Conservation (phyloP, 2,113 vertebrate species). For the Bubo blakistoni region DNA sequence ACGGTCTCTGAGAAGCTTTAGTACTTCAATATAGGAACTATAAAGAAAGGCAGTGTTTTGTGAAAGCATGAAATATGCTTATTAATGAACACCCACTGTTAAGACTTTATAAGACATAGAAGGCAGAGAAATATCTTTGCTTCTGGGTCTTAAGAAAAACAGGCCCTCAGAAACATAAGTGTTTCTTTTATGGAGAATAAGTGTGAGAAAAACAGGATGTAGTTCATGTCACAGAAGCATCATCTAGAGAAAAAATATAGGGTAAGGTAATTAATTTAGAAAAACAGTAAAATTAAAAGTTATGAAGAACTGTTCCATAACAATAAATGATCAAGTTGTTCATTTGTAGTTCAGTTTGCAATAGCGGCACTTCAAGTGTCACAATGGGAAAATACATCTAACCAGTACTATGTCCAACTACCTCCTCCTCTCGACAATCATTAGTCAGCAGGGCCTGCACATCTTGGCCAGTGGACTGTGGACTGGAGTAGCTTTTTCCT, state of each 20-base stretch:
- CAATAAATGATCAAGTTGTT: neutral
- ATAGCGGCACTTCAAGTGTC: conserved; percentile 64
- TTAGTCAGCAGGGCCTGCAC: conserved; percentile 71
- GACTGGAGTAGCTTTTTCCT: conserved; percentile 78
- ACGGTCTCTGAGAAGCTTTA: neutral
- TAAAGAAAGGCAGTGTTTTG: neutral
- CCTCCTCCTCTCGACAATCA: conserved; percentile 82
- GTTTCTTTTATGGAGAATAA: neutral
- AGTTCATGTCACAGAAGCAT: neutral
- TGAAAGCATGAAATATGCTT: neutral
- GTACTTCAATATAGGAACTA: neutral
- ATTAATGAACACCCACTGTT: neutral
- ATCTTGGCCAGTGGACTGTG: conserved; percentile 65
- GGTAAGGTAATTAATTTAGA: neutral
- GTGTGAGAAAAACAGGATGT: neutral
- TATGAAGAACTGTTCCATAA: neutral
- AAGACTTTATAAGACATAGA: neutral
- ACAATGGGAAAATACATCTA: neutral
- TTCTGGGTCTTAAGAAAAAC: neutral
- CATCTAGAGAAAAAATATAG: neutral
- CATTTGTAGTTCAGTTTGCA: neutral
- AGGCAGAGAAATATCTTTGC: neutral
- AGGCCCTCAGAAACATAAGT: neutral
- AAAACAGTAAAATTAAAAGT: neutral
- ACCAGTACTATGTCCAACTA: conserved; percentile 61